Evolutionary conservation across 2,113 vertebrate species (phyloP).

Genomic region (Chitala chitala): DNA sequence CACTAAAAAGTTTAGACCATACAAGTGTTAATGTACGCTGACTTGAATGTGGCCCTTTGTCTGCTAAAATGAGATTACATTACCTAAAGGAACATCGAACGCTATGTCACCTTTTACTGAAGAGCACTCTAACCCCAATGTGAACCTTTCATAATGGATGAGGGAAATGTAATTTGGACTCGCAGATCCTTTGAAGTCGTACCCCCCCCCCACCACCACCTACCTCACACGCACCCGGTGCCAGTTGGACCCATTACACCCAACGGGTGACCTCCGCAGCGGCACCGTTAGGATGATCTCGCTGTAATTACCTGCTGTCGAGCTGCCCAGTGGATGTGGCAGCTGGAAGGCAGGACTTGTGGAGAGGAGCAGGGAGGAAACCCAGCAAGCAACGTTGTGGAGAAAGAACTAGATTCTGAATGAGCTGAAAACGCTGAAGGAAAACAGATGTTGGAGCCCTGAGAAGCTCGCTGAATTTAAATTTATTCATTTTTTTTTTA

Average conservation of each 20-base stretch:
- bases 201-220: neutral
- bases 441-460: too few relatives aligned
- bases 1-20: slow-evolving; percentile 7
- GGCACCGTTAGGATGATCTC: neutral
- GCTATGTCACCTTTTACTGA: neutral
- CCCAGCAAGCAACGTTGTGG: neutral
- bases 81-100: neutral
- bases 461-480: too few relatives aligned
- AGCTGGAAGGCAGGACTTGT: neutral
- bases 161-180: neutral
- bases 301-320: neutral
- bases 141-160: neutral
- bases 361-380: neutral
- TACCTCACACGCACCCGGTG: neutral
- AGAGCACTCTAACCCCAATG: neutral
- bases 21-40: neutral
- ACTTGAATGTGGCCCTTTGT: neutral
- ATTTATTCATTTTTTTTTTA: too few relatives aligned
- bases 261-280: neutral
- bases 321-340: neutral
- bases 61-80: neutral
- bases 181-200: neutral
- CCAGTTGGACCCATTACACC: neutral
- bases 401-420: neutral
- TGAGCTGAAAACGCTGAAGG: neutral